A percentile compares a stretch with the other conserved stretches of the same genome.
Conservation (phyloP, 92 coral and sea anemone species). For the Palythoa grandis region DNA sequence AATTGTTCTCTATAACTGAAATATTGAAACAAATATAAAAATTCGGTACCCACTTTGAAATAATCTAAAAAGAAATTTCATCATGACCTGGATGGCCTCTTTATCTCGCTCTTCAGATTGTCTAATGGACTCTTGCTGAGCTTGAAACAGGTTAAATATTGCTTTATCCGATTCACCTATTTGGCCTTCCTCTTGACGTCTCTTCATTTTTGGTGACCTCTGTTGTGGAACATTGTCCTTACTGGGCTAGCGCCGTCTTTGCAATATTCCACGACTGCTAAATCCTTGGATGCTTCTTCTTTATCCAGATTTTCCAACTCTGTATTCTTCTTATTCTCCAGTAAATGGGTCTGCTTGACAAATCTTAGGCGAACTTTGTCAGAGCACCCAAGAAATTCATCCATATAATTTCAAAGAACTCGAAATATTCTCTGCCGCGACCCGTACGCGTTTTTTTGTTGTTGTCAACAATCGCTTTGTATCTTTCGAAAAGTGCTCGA, state of each 20-base stretch:
- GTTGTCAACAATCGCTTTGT: conserved; percentile 54
- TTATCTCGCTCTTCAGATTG: conserved; percentile 48
- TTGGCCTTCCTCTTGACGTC: conserved; percentile 29
- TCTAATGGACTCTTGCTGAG: conserved; percentile 45
- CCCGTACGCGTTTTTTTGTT: conserved; percentile 38
- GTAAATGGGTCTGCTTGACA: conserved; percentile 45
- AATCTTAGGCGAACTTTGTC: conserved; percentile 49
- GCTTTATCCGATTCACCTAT: conserved; percentile 23
- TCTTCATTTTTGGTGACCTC: conserved; percentile 37
- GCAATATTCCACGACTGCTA: conserved; percentile 40
- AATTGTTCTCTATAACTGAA: background rate
- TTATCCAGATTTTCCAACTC: conserved; percentile 34
- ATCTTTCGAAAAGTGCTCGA: conserved; percentile 18
- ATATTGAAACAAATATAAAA: background rate
- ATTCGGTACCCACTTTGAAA: background rate
- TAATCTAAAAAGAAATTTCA: background rate
- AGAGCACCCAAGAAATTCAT: conserved; percentile 47
- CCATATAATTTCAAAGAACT: conserved; percentile 40
- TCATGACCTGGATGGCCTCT: background rate
- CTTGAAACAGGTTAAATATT: conserved; percentile 42
- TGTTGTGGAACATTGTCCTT: conserved; percentile 35
- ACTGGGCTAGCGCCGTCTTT: conserved; percentile 28
- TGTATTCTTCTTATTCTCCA: conserved; percentile 35
- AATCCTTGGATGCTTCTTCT: conserved; percentile 18
- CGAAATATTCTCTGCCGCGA: conserved; percentile 17